These are phyloP conservation scores for Temnothorax nylanderi DNA, from an alignment of 1,140 invertebrate species.

Conservation along the genomic window DNA sequence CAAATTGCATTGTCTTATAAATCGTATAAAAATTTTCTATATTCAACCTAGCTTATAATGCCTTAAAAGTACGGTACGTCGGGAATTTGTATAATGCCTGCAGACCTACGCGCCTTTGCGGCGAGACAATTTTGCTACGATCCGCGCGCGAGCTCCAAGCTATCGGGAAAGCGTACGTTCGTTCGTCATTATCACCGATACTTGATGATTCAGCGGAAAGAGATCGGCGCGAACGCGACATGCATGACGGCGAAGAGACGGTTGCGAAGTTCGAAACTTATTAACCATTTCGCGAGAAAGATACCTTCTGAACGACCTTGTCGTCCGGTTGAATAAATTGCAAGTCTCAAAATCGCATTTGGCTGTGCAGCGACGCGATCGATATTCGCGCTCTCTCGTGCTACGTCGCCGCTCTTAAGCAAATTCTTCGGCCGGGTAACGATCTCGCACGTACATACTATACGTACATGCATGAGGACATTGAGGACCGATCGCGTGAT, in stretches of 20 bases:
- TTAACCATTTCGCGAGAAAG: neutral
- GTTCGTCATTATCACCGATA: neutral
- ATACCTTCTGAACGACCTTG: neutral
- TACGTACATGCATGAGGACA: too few species aligned
- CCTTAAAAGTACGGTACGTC: slow-evolving; percentile 65
- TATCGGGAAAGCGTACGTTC: slow-evolving; percentile 22
- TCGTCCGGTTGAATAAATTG: neutral
- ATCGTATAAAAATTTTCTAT: slow-evolving; percentile 76
- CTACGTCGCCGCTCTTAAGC: neutral
- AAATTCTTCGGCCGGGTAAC: neutral
- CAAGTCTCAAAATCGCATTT: slow-evolving; percentile 11
- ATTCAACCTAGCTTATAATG: slow-evolving; percentile 72
- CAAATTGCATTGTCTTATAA: slow-evolving; percentile 70
- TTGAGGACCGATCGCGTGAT: neutral
- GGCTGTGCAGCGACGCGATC: neutral
- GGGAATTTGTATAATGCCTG: slow-evolving; percentile 67
- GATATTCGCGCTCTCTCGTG: neutral
- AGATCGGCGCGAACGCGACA: neutral
- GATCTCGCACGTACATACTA: neutral
- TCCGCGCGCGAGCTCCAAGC: slow-evolving; percentile 47
- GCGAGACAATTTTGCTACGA: slow-evolving; percentile 29
- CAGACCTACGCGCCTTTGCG: slow-evolving; percentile 30
- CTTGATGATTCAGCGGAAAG: neutral
- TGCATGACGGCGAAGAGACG: neutral
- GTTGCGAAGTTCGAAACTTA: neutral